Percentiles rank a stretch among this genome's conserved stretches.
Evolutionary conservation across 2,797 vertebrate species (phyloP).

Genomic region (Fistularia tabacaria): DNA sequence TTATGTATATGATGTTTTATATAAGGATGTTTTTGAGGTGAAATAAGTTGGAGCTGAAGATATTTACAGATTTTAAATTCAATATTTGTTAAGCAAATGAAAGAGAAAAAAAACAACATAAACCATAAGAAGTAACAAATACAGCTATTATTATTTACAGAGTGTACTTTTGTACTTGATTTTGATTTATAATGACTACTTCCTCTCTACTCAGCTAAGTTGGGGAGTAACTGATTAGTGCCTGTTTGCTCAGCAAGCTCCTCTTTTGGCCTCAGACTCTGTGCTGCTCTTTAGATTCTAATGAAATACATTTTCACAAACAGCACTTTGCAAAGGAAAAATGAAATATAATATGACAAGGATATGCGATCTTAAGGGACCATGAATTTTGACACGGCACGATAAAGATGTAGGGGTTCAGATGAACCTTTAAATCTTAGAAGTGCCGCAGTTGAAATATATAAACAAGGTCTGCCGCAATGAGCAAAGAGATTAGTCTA

Average conservation of each 20-base stretch:
- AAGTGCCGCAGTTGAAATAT: no score
- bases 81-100: slow-evolving; percentile 27
- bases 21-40: slow-evolving; percentile 34
- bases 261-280: slow-evolving; percentile 25
- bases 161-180: slow-evolving; percentile 5
- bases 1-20: slow-evolving; percentile 61
- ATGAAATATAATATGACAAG: not conserved
- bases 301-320: slow-evolving; percentile 2
- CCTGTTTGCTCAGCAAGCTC: slow-evolving; percentile 35
- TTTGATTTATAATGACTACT: slow-evolving; percentile 53
- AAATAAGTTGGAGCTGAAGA: slow-evolving; percentile 41
- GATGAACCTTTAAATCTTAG: no score
- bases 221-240: slow-evolving; percentile 27
- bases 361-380: no score
- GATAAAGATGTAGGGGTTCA: no score
- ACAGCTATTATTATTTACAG: no score
- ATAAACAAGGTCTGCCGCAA: slow-evolving; percentile 1
- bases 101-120: not conserved
- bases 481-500: slow-evolving; percentile 27
- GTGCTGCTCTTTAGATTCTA: slow-evolving; percentile 41
- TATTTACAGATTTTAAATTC: slow-evolving; percentile 30
- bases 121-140: no score
- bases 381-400: no score
- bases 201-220: slow-evolving; percentile 30
- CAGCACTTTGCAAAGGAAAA: not conserved